phyloP scores from a whole-genome alignment of 2,888 invertebrate genomes.

The Stenodera caucasica region DNA sequence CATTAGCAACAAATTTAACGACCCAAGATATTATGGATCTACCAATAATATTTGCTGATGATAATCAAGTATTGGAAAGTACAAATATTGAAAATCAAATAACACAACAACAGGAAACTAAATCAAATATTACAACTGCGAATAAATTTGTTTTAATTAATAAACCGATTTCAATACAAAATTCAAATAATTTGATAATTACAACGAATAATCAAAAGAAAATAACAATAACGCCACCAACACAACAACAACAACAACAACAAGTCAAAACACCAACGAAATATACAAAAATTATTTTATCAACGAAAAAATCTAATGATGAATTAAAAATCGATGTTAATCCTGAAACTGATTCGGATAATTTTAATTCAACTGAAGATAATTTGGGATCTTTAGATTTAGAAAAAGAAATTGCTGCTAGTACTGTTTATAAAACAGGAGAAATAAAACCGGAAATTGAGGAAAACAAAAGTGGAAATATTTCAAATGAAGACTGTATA shows the following conservation, averaged over 20 bases:
- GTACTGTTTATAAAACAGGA: constrained; percentile 20
- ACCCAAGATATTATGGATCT: constrained; percentile 64
- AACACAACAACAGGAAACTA: constrained; percentile 11
- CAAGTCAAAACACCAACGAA: constrained; percentile 42
- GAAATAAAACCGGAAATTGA: constrained; percentile 1
- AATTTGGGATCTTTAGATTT: constrained; percentile 45
- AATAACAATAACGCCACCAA: constrained; percentile 19
- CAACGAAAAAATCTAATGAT: constrained; percentile 48
- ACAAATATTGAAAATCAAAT: constrained; percentile 17
- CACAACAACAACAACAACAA: constrained; percentile 29
- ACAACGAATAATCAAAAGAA: constrained; percentile 30
- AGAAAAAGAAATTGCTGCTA: constrained; percentile 51
- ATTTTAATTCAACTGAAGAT: background rate
- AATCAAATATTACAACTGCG: constrained; percentile 20
- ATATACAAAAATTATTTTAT: constrained; percentile 59
- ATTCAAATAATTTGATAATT: constrained; percentile 33
- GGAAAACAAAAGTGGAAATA: constrained; percentile 6
- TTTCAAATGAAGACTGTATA: constrained; percentile 1
- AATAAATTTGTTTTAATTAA: constrained; percentile 41
- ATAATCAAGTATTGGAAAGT: constrained; percentile 51
- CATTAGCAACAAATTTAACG: constrained; percentile 57
- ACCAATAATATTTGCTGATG: constrained; percentile 69
- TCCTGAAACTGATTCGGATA: constrained; percentile 13
- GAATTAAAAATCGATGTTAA: constrained; percentile 31
- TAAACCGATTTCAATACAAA: constrained; percentile 29